Percentiles rank a stretch among this genome's conserved stretches.
Conservation (phyloP, 2,888 invertebrate species). For the Spialia ferax region DNA sequence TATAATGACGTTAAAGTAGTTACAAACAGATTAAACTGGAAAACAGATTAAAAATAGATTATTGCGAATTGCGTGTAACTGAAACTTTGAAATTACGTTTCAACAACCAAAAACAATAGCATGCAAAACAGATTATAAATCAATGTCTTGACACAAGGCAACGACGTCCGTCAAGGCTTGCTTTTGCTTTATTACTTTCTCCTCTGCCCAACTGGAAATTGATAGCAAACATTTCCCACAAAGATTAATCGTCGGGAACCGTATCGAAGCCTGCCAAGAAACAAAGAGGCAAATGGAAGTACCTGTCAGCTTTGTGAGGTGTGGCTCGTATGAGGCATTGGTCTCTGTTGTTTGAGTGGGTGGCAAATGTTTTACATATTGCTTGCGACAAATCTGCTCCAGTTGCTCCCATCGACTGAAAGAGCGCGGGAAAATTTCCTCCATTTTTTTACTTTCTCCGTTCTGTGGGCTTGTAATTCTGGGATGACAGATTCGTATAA, state of each 20-base stretch:
- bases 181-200: conserved; percentile 7
- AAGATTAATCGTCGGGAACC: conserved; percentile 12
- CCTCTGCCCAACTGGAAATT: neutral
- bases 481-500: conserved; percentile 19
- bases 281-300: neutral
- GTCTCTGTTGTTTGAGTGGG: no score
- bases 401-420: neutral
- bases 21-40: neutral
- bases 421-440: neutral
- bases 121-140: neutral
- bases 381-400: no score
- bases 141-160: conserved; percentile 1
- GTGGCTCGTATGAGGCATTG: no score
- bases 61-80: neutral
- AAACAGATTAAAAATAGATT: neutral
- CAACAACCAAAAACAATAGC: neutral
- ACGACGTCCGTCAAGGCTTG: neutral
- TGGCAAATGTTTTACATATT: no score
- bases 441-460: neutral
- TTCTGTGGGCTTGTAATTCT: neutral
- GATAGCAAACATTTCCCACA: conserved; percentile 7
- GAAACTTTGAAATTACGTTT: neutral
- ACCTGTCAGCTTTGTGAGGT: no score
- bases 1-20: neutral
- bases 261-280: neutral